A percentile compares a stretch with the other conserved stretches of the same genome.
Evolutionary conservation across 2,888 invertebrate species (phyloP).

Genomic region (Ashinkailepas kermadecensis): DNA sequence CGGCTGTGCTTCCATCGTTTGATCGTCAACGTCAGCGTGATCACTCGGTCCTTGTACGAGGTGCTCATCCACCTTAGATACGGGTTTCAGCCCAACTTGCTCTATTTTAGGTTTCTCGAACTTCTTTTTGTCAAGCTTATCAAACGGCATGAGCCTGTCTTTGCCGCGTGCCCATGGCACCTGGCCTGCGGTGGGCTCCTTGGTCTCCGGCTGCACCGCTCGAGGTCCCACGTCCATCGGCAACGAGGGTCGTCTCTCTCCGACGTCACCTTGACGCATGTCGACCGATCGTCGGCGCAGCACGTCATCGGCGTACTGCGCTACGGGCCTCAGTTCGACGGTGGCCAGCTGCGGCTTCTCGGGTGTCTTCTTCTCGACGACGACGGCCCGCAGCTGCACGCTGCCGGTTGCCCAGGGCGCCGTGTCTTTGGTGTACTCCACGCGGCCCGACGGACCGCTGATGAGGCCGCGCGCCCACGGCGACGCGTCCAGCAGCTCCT

Average conservation of each 20-base stretch:
- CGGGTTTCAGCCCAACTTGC: slow-evolving; percentile 23
- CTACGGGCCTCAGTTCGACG: neutral
- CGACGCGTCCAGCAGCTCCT: neutral
- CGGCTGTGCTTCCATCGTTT: neutral
- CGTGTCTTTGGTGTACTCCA: neutral
- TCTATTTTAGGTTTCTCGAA: slow-evolving; percentile 25
- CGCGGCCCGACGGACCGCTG: neutral
- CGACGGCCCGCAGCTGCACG: neutral
- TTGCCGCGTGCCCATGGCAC: slow-evolving; percentile 1
- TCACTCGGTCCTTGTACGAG: neutral
- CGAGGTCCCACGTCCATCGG: no score
- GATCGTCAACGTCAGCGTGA: neutral
- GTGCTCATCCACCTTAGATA: slow-evolving; percentile 24
- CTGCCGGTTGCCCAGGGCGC: neutral
- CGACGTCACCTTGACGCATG: neutral
- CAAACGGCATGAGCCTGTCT: neutral
- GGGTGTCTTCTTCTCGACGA: neutral
- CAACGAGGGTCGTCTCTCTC: no score
- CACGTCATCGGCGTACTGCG: neutral
- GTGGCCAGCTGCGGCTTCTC: slow-evolving; percentile 5
- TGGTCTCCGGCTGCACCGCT: no score
- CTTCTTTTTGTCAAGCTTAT: neutral
- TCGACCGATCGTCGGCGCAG: neutral
- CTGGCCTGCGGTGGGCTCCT: neutral
- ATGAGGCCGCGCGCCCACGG: slow-evolving; percentile 13